Evolutionary conservation across 2,113 vertebrate species (phyloP).

Genomic region (Colossoma macropomum): DNA sequence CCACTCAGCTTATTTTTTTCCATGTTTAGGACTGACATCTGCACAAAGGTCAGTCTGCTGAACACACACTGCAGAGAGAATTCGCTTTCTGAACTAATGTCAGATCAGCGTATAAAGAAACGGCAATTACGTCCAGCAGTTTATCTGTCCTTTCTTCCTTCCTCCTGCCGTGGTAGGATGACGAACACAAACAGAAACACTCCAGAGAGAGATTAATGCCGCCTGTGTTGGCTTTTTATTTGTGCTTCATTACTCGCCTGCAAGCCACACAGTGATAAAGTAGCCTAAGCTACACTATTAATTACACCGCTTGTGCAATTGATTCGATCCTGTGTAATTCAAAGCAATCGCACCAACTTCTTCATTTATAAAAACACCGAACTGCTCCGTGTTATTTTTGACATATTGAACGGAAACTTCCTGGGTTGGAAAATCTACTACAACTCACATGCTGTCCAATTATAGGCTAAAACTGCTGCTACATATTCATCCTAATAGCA

Average conservation of each 20-base stretch:
- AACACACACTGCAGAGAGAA: neutral
- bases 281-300: neutral
- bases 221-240: constrained; percentile 15
- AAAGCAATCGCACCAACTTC: neutral
- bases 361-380: neutral
- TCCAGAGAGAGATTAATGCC: constrained; percentile 5
- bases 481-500: neutral
- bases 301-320: constrained; percentile 5
- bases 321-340: neutral
- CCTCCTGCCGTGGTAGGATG: neutral
- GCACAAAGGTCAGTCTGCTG: constrained; percentile 9
- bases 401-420: neutral
- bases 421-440: neutral
- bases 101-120: neutral
- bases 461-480: constrained; percentile 3
- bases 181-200: neutral
- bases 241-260: neutral
- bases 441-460: neutral
- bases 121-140: neutral
- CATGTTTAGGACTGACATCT: constrained; percentile 13
- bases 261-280: neutral
- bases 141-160: neutral
- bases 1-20: constrained; percentile 8
- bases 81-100: neutral
- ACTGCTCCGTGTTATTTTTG: neutral